These are phyloP conservation scores for Exephanes ischioxanthus DNA, from an alignment of 2,888 invertebrate genomes.

Conservation along the genomic window DNA sequence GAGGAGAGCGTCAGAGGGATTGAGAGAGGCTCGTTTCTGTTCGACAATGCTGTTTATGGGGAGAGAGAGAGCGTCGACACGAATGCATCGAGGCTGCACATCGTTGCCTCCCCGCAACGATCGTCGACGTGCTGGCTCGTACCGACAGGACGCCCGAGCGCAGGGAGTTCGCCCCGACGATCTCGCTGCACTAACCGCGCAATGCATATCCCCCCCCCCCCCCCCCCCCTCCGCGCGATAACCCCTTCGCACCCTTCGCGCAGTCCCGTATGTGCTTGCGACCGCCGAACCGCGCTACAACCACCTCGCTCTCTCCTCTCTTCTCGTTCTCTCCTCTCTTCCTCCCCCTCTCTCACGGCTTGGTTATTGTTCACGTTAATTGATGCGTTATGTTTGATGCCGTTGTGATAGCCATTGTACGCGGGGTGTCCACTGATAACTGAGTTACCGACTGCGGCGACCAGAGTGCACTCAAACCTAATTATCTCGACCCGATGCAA, in stretches of 20 bases:
- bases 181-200: conserved; percentile 59
- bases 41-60: conserved; percentile 64
- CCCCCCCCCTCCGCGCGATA: conserved; percentile 4
- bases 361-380: conserved; percentile 85
- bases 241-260: conserved; percentile 65
- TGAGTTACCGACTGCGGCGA: conserved; percentile 85
- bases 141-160: conserved; percentile 50
- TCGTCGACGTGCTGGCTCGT: conserved; percentile 57
- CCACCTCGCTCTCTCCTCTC: conserved; percentile 74
- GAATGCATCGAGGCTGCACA: conserved; percentile 66
- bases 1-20: conserved; percentile 52
- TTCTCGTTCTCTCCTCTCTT: conserved; percentile 81
- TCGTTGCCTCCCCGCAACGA: conserved; percentile 65
- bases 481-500: conserved; percentile 85
- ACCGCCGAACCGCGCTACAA: conserved; percentile 30
- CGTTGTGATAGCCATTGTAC: conserved; percentile 85
- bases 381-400: conserved; percentile 86
- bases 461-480: conserved; percentile 85
- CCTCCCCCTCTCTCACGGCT: conserved; percentile 80
- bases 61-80: conserved; percentile 64
- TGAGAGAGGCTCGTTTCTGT: conserved; percentile 65
- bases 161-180: conserved; percentile 61
- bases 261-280: conserved; percentile 41
- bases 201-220: conserved; percentile 57
- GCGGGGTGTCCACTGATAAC: conserved; percentile 85